These are phyloP conservation scores for Pyrgilauda ruficollis DNA, from an alignment of 2,113 vertebrate genomes.

Conservation along the genomic window DNA sequence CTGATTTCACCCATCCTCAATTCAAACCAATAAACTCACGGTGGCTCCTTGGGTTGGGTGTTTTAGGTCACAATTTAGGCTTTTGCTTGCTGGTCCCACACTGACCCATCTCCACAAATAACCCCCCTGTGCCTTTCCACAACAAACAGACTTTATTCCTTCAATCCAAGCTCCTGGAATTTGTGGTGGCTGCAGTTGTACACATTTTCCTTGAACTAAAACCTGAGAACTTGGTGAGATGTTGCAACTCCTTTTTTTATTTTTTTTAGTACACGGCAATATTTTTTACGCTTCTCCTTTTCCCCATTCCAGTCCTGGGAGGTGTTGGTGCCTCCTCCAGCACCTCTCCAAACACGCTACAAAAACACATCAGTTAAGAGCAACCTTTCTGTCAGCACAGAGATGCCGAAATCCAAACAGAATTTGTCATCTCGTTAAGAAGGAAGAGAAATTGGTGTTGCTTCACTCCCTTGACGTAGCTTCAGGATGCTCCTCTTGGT, in stretches of 20 bases:
- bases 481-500: fast-evolving
- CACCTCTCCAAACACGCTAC: neutral
- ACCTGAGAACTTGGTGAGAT: neutral
- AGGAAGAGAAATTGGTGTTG: neutral
- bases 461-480: fast-evolving
- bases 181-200: neutral
- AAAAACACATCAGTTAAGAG: neutral
- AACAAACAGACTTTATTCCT: neutral
- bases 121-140: neutral
- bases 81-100: neutral
- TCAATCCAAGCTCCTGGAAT: neutral
- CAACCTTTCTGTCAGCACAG: neutral
- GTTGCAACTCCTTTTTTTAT: neutral
- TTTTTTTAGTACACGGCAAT: neutral
- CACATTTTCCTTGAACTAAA: neutral
- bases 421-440: neutral
- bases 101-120: neutral
- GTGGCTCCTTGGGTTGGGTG: neutral
- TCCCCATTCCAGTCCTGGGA: conserved; percentile 37
- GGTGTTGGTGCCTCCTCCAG: neutral
- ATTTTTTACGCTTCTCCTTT: neutral
- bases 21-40: neutral
- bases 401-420: conserved; percentile 26
- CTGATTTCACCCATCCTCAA: neutral
- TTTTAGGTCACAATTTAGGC: neutral